Evolutionary conservation across 2,888 invertebrate genomes (phyloP).

Genomic region (Chloromyia formosa): DNA sequence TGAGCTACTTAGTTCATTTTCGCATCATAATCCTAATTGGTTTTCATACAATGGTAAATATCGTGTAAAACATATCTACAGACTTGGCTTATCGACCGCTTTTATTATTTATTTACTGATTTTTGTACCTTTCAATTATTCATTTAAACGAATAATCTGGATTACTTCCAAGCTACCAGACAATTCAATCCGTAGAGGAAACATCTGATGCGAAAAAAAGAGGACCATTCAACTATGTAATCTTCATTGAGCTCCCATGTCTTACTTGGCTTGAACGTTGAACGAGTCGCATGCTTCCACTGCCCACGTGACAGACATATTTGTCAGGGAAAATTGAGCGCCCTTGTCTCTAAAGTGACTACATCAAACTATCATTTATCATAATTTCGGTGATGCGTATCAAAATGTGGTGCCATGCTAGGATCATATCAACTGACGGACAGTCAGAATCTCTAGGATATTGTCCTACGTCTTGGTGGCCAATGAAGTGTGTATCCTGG

Average conservation of each 20-base stretch:
- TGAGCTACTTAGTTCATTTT: too few relatives aligned
- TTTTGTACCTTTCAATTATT: too few relatives aligned
- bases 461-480: neutral
- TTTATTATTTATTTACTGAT: too few relatives aligned
- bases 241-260: neutral
- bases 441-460: neutral
- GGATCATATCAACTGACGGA: slow-evolving; percentile 1
- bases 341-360: slow-evolving; percentile 28
- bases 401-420: slow-evolving; percentile 37
- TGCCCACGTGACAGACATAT: slow-evolving; percentile 33
- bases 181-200: too few relatives aligned
- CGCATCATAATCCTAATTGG: too few relatives aligned
- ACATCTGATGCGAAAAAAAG: too few relatives aligned
- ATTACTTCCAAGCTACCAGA: too few relatives aligned
- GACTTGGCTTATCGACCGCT: too few relatives aligned
- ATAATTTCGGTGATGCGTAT: slow-evolving; percentile 45
- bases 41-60: too few relatives aligned
- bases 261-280: neutral
- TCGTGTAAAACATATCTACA: too few relatives aligned
- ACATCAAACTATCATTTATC: slow-evolving; percentile 47
- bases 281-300: too few relatives aligned
- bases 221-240: neutral
- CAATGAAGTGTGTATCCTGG: neutral
- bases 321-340: slow-evolving; percentile 32
- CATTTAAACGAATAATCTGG: too few relatives aligned